Percentiles rank a stretch among this genome's conserved stretches.
Evolutionary conservation across 2,888 invertebrate genomes (phyloP).

Genomic region (Carcina quercana): DNA sequence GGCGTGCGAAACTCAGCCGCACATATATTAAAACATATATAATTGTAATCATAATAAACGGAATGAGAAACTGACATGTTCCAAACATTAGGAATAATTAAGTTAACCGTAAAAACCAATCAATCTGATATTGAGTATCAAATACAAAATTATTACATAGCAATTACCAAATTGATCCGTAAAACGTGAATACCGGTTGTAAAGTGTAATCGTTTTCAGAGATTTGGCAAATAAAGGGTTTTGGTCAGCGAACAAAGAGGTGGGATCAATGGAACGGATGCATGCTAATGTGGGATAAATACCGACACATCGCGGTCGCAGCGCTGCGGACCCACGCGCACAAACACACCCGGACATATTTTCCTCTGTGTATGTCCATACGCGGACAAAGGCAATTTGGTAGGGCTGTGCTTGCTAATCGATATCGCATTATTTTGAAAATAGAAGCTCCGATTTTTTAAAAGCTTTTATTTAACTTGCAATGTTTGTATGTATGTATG

Average conservation of each 20-base stretch:
- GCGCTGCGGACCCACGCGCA: conserved; percentile 36
- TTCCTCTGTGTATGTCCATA: conserved; percentile 13
- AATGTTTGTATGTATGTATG: too few relatives aligned
- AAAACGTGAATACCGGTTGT: neutral
- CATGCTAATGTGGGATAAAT: conserved; percentile 65
- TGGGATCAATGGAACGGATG: conserved; percentile 60
- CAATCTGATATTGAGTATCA: too few relatives aligned
- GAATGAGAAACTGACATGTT: too few relatives aligned
- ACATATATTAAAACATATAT: too few relatives aligned
- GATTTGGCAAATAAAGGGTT: conserved; percentile 19
- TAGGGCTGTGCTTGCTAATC: conserved; percentile 31
- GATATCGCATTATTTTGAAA: too few relatives aligned
- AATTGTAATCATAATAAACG: too few relatives aligned
- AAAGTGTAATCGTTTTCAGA: conserved; percentile 14
- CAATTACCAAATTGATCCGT: neutral
- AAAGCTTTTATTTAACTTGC: too few relatives aligned
- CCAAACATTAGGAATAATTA: too few relatives aligned
- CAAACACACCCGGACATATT: conserved; percentile 14
- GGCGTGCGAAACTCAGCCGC: too few relatives aligned
- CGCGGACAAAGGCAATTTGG: conserved; percentile 17
- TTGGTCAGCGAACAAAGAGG: conserved; percentile 44
- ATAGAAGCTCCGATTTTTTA: too few relatives aligned
- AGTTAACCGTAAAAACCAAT: too few relatives aligned
- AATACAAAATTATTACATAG: too few relatives aligned
- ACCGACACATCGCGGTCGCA: conserved; percentile 46